Percentiles rank a stretch among this genome's conserved stretches.
Evolutionary conservation across 2,797 vertebrate species (phyloP).

Genomic region (Characodon lateralis): DNA sequence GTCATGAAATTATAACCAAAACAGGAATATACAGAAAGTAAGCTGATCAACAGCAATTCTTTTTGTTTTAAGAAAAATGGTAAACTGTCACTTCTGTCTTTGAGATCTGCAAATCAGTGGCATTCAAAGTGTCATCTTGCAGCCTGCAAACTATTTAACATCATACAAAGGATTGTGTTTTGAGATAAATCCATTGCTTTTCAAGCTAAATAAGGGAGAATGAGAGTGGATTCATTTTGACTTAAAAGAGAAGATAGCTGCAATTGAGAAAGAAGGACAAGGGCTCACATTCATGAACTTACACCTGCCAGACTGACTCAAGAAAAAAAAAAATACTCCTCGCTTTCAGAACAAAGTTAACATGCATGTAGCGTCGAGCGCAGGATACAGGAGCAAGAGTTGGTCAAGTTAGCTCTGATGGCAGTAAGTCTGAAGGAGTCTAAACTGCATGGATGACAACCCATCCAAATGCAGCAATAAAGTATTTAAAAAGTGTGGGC

Average conservation of each 20-base stretch:
- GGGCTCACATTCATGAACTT: conserved; percentile 79
- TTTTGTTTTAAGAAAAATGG: conserved; percentile 34
- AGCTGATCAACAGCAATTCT: conserved; percentile 58
- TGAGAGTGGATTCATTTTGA: conserved; percentile 69
- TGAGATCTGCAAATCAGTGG: conserved; percentile 56
- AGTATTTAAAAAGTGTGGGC: conserved; percentile 58
- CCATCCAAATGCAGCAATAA: conserved; percentile 30
- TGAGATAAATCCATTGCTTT: conserved; percentile 68
- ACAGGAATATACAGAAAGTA: conserved; percentile 47
- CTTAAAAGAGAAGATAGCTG: conserved; percentile 56
- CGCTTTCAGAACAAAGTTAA: conserved; percentile 62
- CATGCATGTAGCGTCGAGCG: conserved; percentile 68
- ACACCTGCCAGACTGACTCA: conserved; percentile 78
- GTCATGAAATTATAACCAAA: conserved; percentile 28
- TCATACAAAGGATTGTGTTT: conserved; percentile 49
- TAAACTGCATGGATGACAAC: conserved; percentile 26
- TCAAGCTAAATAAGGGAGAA: conserved; percentile 70
- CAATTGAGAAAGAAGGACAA: conserved; percentile 72
- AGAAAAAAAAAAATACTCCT: conserved; percentile 36
- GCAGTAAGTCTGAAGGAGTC: conserved; percentile 34
- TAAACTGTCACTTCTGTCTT: conserved; percentile 47
- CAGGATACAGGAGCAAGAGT: conserved; percentile 22
- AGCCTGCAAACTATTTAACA: conserved; percentile 59
- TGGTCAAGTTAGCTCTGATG: conserved; percentile 23
- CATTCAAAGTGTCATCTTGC: conserved; percentile 72